Percentiles rank a stretch among this genome's conserved stretches.
Evolutionary conservation across 2,888 invertebrate genomes (phyloP).

Genomic region (Caenorhabditis panamensis): DNA sequence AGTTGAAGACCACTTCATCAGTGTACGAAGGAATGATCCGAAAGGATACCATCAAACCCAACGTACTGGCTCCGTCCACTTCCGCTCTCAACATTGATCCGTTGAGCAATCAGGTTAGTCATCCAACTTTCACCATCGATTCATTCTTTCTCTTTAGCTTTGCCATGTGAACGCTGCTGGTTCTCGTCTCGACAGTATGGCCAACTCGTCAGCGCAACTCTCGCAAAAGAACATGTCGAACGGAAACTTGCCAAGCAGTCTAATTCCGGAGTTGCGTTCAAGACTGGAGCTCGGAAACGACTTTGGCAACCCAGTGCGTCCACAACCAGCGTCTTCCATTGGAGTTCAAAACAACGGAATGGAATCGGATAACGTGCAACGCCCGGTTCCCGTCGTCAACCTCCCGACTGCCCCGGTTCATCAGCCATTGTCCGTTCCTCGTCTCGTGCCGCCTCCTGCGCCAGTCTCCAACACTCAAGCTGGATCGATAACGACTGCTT

Average conservation of each 20-base stretch:
- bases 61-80: conserved; percentile 16
- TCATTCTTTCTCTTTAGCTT: conserved; percentile 20
- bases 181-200: conserved; percentile 29
- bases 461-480: conserved; percentile 3
- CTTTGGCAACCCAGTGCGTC: conserved; percentile 24
- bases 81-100: background rate
- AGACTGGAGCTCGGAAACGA: conserved; percentile 23
- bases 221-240: background rate
- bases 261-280: conserved; percentile 24
- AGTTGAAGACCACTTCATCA: too few species aligned
- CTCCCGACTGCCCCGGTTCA: conserved; percentile 4
- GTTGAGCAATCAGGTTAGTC: conserved; percentile 14
- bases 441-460: conserved; percentile 53
- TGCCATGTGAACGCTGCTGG: conserved; percentile 21
- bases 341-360: conserved; percentile 28
- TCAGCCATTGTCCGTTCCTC: conserved; percentile 33
- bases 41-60: too few species aligned
- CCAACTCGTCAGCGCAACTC: background rate
- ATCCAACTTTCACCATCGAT: background rate
- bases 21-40: too few species aligned
- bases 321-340: conserved; percentile 45
- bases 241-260: conserved; percentile 25
- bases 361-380: background rate
- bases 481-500: background rate
- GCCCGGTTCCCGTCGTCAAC: conserved; percentile 46